Evolutionary conservation across 2,797 vertebrate species (phyloP).

Genomic region (Emydoidea blandingii): DNA sequence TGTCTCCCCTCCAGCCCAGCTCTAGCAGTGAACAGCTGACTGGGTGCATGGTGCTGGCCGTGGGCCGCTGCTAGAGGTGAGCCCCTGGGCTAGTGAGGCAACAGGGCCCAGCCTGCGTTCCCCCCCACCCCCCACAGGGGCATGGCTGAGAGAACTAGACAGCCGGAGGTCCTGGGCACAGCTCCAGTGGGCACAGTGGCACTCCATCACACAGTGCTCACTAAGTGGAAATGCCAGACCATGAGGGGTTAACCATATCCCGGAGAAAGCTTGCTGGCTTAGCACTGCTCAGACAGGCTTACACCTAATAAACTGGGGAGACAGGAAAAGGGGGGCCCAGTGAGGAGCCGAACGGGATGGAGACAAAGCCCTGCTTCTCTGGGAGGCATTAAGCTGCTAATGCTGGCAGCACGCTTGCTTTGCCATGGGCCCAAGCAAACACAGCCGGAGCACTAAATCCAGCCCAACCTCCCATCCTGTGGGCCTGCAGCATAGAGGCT

Average conservation of each 20-base stretch:
- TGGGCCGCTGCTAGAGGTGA: neutral
- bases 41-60: neutral
- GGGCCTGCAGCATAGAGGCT: conserved; percentile 67
- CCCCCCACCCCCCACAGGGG: neutral
- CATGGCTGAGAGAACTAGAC: neutral
- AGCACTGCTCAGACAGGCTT: fast-evolving
- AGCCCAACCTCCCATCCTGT: conserved; percentile 1
- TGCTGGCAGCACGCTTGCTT: neutral
- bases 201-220: fast-evolving
- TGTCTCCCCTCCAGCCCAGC: neutral
- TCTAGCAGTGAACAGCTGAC: neutral
- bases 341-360: neutral
- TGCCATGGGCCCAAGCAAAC: conserved; percentile 17
- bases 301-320: neutral
- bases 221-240: neutral
- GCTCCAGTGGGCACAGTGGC: neutral
- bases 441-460: too few species aligned
- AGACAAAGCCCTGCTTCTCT: conserved; percentile 21
- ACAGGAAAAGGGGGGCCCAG: neutral
- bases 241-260: fast-evolving
- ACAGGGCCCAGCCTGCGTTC: neutral
- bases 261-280: neutral
- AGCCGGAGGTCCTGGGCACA: neutral
- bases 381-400: conserved; percentile 33
- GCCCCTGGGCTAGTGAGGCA: neutral